phyloP scores from a whole-genome alignment of 1,140 invertebrate species.

The Phymorhynchus buccinoides region DNA sequence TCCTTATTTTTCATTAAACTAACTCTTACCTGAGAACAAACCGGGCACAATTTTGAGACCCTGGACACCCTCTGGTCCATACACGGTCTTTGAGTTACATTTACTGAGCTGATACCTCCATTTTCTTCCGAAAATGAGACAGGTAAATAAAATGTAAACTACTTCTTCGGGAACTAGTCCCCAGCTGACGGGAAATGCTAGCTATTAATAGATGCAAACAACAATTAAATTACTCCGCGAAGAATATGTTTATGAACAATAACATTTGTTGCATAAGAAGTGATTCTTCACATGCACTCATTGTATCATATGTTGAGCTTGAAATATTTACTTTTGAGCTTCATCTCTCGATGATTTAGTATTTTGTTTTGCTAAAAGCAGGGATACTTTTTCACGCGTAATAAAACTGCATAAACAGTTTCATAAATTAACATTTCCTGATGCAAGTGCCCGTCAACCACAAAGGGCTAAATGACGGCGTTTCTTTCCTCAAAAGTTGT shows the following conservation, averaged over 20 bases:
- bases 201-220: slow-evolving; percentile 33
- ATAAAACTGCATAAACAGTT: background rate
- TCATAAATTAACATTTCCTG: slow-evolving; percentile 7
- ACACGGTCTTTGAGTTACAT: slow-evolving; percentile 55
- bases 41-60: slow-evolving; percentile 44
- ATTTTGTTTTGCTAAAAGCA: background rate
- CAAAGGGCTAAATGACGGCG: background rate
- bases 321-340: background rate
- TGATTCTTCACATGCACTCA: background rate
- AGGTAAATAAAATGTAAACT: slow-evolving; percentile 45
- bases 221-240: slow-evolving; percentile 14
- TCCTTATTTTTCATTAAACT: background rate
- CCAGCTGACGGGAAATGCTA: slow-evolving; percentile 27
- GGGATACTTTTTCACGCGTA: background rate
- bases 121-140: slow-evolving; percentile 47
- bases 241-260: background rate
- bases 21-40: slow-evolving; percentile 34
- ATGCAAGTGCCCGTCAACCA: background rate
- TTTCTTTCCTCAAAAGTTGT: background rate
- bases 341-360: background rate
- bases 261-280: background rate
- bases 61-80: slow-evolving; percentile 55
- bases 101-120: slow-evolving; percentile 54
- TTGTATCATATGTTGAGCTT: background rate
- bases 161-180: slow-evolving; percentile 33